Evolutionary conservation across 2,888 invertebrate species (phyloP), one percentile per base, ranked within the genome.

Genomic region (Drosophila infuscata): DNA sequence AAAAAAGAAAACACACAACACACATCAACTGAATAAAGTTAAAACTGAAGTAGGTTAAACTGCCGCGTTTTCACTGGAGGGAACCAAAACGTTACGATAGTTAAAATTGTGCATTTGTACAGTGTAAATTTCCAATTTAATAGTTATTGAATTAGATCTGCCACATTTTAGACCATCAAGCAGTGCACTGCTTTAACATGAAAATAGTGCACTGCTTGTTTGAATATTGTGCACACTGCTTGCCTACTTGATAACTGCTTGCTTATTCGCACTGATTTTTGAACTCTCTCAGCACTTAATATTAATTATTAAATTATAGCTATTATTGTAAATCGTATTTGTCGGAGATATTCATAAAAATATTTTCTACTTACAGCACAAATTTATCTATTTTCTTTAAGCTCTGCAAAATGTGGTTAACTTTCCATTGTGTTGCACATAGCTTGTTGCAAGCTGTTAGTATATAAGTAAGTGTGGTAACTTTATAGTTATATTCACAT

Each of bases 21-120:
- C 51, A 57, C 60, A 70, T 56, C 57, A 77, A 77, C 76, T 73
- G 58, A 85, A 85, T 85, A 88, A 85, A 85, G 43, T 70, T 76
- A 84, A 76, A 59, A 68, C 62, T 74, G 46, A 71, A 62, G 51
- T 89, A 85, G 80, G 78, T 63, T 75, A 80, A 63, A 36, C 17
- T 12, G 15, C 29, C 15, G 15, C 11, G 0, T 20, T 43, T 43
- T 57, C 43, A 36, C n/a, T 35, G 20, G 0, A 7, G n/a, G 17
- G 17, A 25, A 12, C 1, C 15, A 33, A 9, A 32, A 35, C 35
- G 9, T 35, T 53, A 17, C 20, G 11, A 30, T 5, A 8, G 46
- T 48, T 38, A 38, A 7, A 38, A 30, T 30, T 30, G 0, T 6
- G 30, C 30, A 30, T 3, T 6, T 6, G 30, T 30, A 5, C 30